Conservation (phyloP, 2,113 vertebrate genomes). For the Plestiodon gilberti region DNA sequence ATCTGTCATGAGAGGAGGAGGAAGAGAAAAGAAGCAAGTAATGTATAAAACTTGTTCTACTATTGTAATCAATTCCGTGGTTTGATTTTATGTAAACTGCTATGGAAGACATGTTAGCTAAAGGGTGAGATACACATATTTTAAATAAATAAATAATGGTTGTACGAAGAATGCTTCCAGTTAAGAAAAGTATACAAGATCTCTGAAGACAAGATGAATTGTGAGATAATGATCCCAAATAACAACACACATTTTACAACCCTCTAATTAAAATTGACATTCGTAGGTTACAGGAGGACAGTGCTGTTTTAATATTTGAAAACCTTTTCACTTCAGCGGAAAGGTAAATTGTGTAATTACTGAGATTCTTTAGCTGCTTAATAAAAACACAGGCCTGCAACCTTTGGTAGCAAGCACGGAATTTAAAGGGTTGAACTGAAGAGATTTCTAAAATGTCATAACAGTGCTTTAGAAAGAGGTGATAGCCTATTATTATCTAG, state of each 20-base stretch:
- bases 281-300: slow-evolving; percentile 51
- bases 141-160: not conserved
- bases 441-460: slow-evolving; percentile 87
- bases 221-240: slow-evolving; percentile 54
- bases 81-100: not conserved
- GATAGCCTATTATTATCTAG: slow-evolving; percentile 85
- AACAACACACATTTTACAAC: slow-evolving; percentile 58
- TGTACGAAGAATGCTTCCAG: slow-evolving; percentile 9
- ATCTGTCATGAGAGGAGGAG: no score
- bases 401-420: slow-evolving; percentile 70
- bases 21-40: no score
- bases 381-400: slow-evolving; percentile 64
- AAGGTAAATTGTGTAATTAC: slow-evolving; percentile 78
- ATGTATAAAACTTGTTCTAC: no score
- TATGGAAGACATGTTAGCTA: not conserved
- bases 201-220: slow-evolving; percentile 30
- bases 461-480: slow-evolving; percentile 75
- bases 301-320: slow-evolving; percentile 64
- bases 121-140: not conserved
- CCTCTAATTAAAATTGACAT: slow-evolving; percentile 63
- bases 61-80: no score
- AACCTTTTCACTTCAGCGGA: slow-evolving; percentile 64
- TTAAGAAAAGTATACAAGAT: slow-evolving; percentile 36
- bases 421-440: slow-evolving; percentile 80
- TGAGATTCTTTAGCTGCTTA: slow-evolving; percentile 78